Conservation (phyloP, 35 echinoderm and acorn worm genomes). For the Eucidaris tribuloides region DNA sequence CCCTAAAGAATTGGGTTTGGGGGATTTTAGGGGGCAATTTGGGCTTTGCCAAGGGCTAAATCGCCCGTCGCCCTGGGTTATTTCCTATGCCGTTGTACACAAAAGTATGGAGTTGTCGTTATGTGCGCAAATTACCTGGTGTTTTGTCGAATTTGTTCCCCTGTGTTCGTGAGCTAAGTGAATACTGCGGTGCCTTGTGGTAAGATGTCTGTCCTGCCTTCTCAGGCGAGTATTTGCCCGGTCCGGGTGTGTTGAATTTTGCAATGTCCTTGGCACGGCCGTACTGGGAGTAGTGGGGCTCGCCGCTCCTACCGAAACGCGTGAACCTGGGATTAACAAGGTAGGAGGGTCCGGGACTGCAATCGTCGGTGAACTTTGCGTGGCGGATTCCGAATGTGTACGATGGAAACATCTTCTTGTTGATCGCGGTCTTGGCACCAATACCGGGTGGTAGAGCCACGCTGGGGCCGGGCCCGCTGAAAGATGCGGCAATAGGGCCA, state of each 20-base stretch:
- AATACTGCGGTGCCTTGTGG: slow-evolving; percentile 72
- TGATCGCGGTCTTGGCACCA: slow-evolving; percentile 40
- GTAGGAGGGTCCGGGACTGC: slow-evolving; percentile 88
- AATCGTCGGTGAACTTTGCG: slow-evolving; percentile 57
- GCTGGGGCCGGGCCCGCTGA: slow-evolving; percentile 78
- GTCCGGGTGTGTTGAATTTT: slow-evolving; percentile 88
- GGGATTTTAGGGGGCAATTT: too few relatives aligned
- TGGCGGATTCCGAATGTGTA: slow-evolving; percentile 86
- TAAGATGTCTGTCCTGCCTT: slow-evolving; percentile 79
- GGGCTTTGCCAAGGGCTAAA: too few relatives aligned
- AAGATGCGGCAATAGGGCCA: slow-evolving; percentile 86
- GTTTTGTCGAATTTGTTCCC: slow-evolving; percentile 90
- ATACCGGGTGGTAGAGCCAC: slow-evolving; percentile 61
- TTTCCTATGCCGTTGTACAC: too few relatives aligned
- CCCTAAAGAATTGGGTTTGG: too few relatives aligned
- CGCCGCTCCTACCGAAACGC: slow-evolving; percentile 56
- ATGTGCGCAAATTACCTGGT: too few relatives aligned
- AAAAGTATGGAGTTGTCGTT: too few relatives aligned
- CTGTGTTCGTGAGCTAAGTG: slow-evolving; percentile 83
- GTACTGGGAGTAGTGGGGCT: slow-evolving; percentile 91
- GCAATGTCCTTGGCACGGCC: slow-evolving; percentile 66
- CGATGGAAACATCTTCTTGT: slow-evolving; percentile 64
- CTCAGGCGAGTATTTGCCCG: slow-evolving; percentile 95
- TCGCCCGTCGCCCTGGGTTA: too few relatives aligned
- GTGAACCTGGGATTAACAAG: slow-evolving; percentile 61